Base-by-base conservation (phyloP, 2,797 vertebrate genomes). In the Danio choprae region DNA sequence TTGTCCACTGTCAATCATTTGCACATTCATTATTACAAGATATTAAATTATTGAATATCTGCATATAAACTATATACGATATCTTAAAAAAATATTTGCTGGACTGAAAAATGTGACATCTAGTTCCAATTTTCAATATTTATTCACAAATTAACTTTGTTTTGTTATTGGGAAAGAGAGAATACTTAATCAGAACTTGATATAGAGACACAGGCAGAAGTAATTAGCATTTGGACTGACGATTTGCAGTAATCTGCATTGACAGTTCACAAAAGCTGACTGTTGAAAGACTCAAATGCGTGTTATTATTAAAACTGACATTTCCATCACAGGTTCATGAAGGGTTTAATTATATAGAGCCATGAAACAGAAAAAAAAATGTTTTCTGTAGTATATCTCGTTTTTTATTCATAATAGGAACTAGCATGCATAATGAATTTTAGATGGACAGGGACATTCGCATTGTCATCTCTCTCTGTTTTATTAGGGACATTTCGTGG, bases 401-500 rank as follows among this genome's bases (percentile, higher is more conserved):
- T n/a, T 13, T 50, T 43, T 43, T 2, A 55, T 43, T n/a, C 13
- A 55, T 2, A 43, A 3, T n/a, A 16, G 15, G 5, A 46, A 67
- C 44, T 9, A 18, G 13, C 18, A 64, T 29, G n/a, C 1, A 1
- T 53, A 77, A 77, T 67, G 0, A 13, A 36, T 46, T 48, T 20
- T 13, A 41, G 11, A 70, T 12, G 18, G 29, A 70, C 29, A 38
- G 13, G 53, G 38, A 44, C 6, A 44, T 4, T 46, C 4, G 29
- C 22, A 56, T 60, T 70, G 80, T 55, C 43, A 50, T 46, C 56
- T 20, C 7, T 56, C 20, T 55, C 64, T 62, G 40, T 62, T 74
- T 53, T 73, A 77, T 74, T 60, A 29, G 53, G 63, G 12, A 40
- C 44, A 36, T 65, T 46, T 68, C 51, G 46, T 72, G 22, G 38